Percentiles rank a stretch among this genome's conserved stretches.
phyloP scores from a whole-genome alignment of 1,140 invertebrate genomes.

The Coptotermes formosanus region DNA sequence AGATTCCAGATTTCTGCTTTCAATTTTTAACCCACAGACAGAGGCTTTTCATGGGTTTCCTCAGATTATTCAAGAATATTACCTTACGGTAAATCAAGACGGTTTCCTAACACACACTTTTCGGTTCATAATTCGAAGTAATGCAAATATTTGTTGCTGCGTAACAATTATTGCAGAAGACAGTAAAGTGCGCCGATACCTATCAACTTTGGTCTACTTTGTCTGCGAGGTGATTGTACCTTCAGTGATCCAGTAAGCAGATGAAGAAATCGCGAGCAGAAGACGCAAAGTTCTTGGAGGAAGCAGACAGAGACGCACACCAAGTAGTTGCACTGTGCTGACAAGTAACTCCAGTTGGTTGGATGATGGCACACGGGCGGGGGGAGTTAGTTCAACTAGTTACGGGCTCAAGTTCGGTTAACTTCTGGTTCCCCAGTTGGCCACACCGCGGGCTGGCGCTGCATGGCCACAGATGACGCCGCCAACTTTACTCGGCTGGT shows the following conservation, averaged over 20 bases:
- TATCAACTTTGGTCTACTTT: not conserved
- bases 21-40: too few relatives aligned
- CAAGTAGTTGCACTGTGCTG: not conserved
- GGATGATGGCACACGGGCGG: not conserved
- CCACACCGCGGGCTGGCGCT: slow-evolving; percentile 28
- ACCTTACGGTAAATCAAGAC: too few relatives aligned
- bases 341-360: slow-evolving; percentile 13
- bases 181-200: too few relatives aligned
- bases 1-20: too few relatives aligned
- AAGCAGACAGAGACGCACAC: not conserved
- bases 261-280: not conserved
- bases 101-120: too few relatives aligned
- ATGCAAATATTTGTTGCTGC: too few relatives aligned
- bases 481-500: slow-evolving; percentile 27
- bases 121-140: too few relatives aligned
- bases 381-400: not conserved
- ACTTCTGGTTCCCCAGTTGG: slow-evolving; percentile 33
- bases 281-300: not conserved
- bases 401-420: slow-evolving; percentile 28
- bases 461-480: slow-evolving; percentile 26
- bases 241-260: not conserved
- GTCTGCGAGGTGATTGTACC: not conserved
- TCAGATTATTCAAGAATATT: too few relatives aligned
- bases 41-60: too few relatives aligned
- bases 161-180: too few relatives aligned